Percentiles rank a stretch among this genome's conserved stretches.
Conservation (phyloP, 1,140 invertebrate species). For the Lethrus apterus region DNA sequence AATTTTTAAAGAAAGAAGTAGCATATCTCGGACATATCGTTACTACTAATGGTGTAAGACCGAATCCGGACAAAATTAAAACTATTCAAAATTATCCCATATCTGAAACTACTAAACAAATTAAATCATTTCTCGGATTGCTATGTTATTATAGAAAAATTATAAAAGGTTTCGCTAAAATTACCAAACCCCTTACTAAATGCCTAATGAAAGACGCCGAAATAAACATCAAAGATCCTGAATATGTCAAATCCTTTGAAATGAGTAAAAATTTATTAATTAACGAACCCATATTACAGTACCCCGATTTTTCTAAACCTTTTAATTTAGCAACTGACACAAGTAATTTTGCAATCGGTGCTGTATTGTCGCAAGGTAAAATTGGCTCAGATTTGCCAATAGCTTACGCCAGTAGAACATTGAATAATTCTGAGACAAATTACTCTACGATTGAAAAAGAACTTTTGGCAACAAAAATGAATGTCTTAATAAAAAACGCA, state of each 20-base stretch:
- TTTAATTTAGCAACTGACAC: slow-evolving; percentile 37
- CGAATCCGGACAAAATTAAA: slow-evolving; percentile 18
- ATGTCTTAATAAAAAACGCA: slow-evolving; percentile 8
- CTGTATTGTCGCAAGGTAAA: slow-evolving; percentile 30
- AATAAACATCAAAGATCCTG: slow-evolving; percentile 1
- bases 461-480: slow-evolving; percentile 14
- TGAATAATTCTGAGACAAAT: slow-evolving; percentile 14
- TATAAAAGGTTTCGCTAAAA: slow-evolving; percentile 28
- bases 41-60: slow-evolving; percentile 17
- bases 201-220: slow-evolving; percentile 33
- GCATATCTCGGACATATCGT: slow-evolving; percentile 17
- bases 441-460: slow-evolving; percentile 17
- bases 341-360: slow-evolving; percentile 28
- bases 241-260: too few relatives aligned
- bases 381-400: slow-evolving; percentile 22
- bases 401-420: slow-evolving; percentile 11
- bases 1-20: slow-evolving; percentile 22
- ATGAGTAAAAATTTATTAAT: too few relatives aligned
- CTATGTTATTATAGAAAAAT: slow-evolving; percentile 21
- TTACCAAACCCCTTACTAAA: slow-evolving; percentile 36
- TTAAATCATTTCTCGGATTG: slow-evolving; percentile 20
- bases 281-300: slow-evolving; percentile 13
- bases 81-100: slow-evolving; percentile 20
- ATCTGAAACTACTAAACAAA: slow-evolving; percentile 19
- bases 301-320: slow-evolving; percentile 33